Percentiles rank a stretch among this genome's conserved stretches.
These are phyloP conservation scores for Cryptocephalus moraei DNA, from an alignment of 2,888 invertebrate genomes.

Conservation along the genomic window DNA sequence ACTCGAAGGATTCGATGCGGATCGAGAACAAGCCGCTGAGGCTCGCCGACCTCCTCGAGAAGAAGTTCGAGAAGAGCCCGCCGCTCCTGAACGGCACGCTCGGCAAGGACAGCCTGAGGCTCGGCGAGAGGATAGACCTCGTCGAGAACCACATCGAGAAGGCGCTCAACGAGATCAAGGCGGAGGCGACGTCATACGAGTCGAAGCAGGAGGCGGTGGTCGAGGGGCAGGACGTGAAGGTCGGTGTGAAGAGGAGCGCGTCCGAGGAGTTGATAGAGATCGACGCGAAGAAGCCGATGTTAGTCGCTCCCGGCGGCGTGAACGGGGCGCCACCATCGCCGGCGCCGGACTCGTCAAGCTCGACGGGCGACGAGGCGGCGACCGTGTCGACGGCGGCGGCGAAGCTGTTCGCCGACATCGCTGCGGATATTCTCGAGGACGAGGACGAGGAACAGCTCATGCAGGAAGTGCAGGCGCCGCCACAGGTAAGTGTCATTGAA, in stretches of 20 bases:
- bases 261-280: constrained; percentile 37
- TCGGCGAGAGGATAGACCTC: constrained; percentile 49
- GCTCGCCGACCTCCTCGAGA: constrained; percentile 74
- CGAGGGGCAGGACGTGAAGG: constrained; percentile 9
- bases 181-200: neutral
- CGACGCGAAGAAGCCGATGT: constrained; percentile 37
- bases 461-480: constrained; percentile 22
- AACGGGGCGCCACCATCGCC: constrained; percentile 35
- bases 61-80: constrained; percentile 55
- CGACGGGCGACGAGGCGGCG: constrained; percentile 43
- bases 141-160: constrained; percentile 51
- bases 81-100: constrained; percentile 45
- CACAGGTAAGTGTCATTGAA: constrained; percentile 2
- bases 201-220: constrained; percentile 4
- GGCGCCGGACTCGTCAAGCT: constrained; percentile 39
- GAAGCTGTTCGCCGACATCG: constrained; percentile 74
- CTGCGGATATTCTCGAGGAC: constrained; percentile 74
- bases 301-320: constrained; percentile 20
- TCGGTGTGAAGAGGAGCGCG: constrained; percentile 29
- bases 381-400: constrained; percentile 74
- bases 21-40: constrained; percentile 48
- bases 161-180: constrained; percentile 25
- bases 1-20: constrained; percentile 39
- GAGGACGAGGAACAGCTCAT: constrained; percentile 52
- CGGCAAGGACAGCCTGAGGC: constrained; percentile 43